phyloP scores from a whole-genome alignment of 1,140 invertebrate genomes.

The Leguminivora glycinivorella region DNA sequence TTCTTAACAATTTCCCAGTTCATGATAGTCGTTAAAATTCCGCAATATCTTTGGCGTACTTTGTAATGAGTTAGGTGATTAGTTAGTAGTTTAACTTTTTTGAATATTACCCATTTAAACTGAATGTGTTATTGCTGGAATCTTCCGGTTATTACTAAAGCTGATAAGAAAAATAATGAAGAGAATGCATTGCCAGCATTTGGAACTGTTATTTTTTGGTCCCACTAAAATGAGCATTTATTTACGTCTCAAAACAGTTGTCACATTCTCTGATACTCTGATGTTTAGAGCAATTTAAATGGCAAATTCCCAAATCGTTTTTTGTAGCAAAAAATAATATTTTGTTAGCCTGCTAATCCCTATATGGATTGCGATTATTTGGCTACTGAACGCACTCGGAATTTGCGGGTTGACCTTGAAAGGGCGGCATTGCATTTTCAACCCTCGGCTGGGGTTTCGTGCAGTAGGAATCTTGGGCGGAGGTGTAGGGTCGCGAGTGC shows the following conservation, averaged over 20 bases:
- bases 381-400: slow-evolving; percentile 8
- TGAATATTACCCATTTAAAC: not conserved
- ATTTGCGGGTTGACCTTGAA: slow-evolving; percentile 64
- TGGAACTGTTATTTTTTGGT: not conserved
- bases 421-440: slow-evolving; percentile 68
- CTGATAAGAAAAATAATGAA: not conserved
- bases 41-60: not conserved
- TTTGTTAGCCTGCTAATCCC: not conserved
- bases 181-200: not conserved
- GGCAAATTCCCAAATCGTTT: not conserved
- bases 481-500: slow-evolving; percentile 50
- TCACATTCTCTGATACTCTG: not conserved
- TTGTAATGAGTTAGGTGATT: slow-evolving; percentile 3
- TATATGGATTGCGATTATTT: slow-evolving; percentile 26
- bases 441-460: slow-evolving; percentile 62
- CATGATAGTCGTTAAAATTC: not conserved
- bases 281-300: not conserved
- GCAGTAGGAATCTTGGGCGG: slow-evolving; percentile 61
- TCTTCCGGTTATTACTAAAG: not conserved
- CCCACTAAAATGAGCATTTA: not conserved
- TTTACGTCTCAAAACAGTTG: not conserved
- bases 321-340: slow-evolving; percentile 9
- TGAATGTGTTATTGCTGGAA: not conserved
- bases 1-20: not conserved
- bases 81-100: not conserved